Percentiles rank a stretch among this genome's conserved stretches.
Conservation (phyloP, 2,888 invertebrate genomes). For the Ceratothoa steindachneri region DNA sequence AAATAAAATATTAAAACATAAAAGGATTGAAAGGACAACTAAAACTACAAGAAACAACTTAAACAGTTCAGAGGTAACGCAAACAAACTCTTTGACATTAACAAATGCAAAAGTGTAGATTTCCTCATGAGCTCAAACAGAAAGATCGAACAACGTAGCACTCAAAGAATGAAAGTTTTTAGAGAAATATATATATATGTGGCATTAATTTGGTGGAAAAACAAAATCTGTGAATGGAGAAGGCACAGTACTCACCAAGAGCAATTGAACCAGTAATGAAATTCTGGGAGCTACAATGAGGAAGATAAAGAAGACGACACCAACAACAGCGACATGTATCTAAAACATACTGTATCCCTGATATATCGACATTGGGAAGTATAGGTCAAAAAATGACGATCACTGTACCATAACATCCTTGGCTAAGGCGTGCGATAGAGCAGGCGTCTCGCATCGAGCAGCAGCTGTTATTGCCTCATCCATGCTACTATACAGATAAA, state of each 20-base stretch:
- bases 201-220: constrained; percentile 7
- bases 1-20: constrained; percentile 5
- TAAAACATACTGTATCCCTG: not conserved
- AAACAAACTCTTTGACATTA: constrained; percentile 13
- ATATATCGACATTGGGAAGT: not conserved
- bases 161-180: constrained; percentile 6
- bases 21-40: not conserved
- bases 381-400: constrained; percentile 2
- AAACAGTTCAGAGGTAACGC: constrained; percentile 4
- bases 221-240: constrained; percentile 7
- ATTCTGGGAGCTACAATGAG: constrained; percentile 4
- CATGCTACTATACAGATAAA: constrained; percentile 20
- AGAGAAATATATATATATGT: not conserved
- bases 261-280: not conserved
- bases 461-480: constrained; percentile 26
- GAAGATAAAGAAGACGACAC: constrained; percentile 5
- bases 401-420: not conserved
- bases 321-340: not conserved
- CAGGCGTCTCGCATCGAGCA: constrained; percentile 23
- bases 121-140: not conserved
- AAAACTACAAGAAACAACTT: constrained; percentile 7
- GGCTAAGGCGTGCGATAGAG: constrained; percentile 16
- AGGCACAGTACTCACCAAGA: constrained; percentile 8
- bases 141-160: not conserved
- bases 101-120: constrained; percentile 7